Conservation (phyloP, 2,797 vertebrate species). For the Danio tinwini region DNA sequence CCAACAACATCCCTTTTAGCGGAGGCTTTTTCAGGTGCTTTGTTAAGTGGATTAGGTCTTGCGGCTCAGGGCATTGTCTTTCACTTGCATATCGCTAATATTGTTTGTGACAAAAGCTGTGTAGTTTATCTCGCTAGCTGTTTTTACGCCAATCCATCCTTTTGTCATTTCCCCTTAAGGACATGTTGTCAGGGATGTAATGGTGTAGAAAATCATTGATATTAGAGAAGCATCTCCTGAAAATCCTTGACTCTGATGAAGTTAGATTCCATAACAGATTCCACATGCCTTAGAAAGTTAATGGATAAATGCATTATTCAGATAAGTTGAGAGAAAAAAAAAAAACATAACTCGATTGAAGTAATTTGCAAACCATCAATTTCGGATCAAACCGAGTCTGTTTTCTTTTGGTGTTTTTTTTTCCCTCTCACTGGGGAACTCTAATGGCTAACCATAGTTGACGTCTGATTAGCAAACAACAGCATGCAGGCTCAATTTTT, state of each 20-base stretch:
- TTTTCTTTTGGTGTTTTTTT: constrained; percentile 43
- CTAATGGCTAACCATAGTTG: constrained; percentile 59
- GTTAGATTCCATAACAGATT: constrained; percentile 22
- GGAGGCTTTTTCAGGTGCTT: constrained; percentile 3
- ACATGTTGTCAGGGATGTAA: constrained; percentile 33
- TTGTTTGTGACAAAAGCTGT: constrained; percentile 20
- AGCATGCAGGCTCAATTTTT: constrained; percentile 54
- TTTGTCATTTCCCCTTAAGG: constrained; percentile 37
- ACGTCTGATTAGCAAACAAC: constrained; percentile 63
- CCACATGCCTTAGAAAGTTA: constrained; percentile 12
- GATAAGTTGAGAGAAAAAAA: background rate
- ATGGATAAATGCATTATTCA: constrained; percentile 43
- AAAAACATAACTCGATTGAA: constrained; percentile 39
- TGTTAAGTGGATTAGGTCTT: constrained; percentile 31
- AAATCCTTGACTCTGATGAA: constrained; percentile 37
- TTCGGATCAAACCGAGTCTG: constrained; percentile 36
- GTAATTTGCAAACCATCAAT: constrained; percentile 45
- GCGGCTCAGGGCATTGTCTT: constrained; percentile 23
- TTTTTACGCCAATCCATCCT: background rate
- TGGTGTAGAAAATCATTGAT: constrained; percentile 45
- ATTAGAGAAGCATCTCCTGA: constrained; percentile 23
- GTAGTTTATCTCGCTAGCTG: constrained; percentile 10
- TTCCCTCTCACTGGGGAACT: background rate
- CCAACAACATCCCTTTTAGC: background rate
- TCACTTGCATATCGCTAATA: constrained; percentile 13